These are phyloP conservation scores for Potamarius usumacintae DNA, from an alignment of 2,113 vertebrate genomes.

Conservation along the genomic window DNA sequence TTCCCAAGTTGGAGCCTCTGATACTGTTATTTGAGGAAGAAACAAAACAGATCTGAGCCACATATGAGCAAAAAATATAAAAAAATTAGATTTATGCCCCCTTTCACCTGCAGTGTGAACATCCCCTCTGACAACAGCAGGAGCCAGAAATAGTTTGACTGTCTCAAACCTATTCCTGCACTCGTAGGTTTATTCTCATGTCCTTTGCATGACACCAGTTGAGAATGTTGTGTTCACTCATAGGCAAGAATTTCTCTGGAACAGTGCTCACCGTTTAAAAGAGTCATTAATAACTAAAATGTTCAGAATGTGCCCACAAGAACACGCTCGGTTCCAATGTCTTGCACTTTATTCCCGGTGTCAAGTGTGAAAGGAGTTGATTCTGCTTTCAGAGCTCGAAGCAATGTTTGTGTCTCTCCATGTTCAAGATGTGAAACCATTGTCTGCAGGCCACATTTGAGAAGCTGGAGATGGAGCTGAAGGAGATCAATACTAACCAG, in stretches of 20 bases:
- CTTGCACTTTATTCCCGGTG: not conserved
- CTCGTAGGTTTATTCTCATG: not conserved
- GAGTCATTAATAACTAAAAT: not conserved
- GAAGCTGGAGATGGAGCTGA: slow-evolving; percentile 97
- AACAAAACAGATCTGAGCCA: too few species aligned
- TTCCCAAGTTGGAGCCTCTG: too few species aligned
- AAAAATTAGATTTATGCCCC: too few species aligned
- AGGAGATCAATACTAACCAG: slow-evolving; percentile 98
- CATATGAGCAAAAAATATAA: too few species aligned
- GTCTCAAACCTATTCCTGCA: not conserved
- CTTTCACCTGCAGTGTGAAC: too few species aligned
- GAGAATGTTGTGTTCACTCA: not conserved
- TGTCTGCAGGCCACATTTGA: slow-evolving; percentile 90
- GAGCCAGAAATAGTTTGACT: not conserved
- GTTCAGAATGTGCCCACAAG: not conserved
- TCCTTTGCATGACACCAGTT: not conserved
- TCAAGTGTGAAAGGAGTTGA: not conserved
- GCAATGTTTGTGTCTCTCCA: not conserved
- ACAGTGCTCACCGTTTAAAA: not conserved
- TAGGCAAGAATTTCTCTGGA: not conserved
- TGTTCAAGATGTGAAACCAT: not conserved
- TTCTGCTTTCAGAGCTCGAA: not conserved
- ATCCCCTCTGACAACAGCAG: not conserved
- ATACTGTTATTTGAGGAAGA: too few species aligned
- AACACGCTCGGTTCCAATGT: not conserved